These are phyloP conservation scores for Caretta caretta DNA, from an alignment of 2,113 vertebrate genomes.

Conservation along the genomic window DNA sequence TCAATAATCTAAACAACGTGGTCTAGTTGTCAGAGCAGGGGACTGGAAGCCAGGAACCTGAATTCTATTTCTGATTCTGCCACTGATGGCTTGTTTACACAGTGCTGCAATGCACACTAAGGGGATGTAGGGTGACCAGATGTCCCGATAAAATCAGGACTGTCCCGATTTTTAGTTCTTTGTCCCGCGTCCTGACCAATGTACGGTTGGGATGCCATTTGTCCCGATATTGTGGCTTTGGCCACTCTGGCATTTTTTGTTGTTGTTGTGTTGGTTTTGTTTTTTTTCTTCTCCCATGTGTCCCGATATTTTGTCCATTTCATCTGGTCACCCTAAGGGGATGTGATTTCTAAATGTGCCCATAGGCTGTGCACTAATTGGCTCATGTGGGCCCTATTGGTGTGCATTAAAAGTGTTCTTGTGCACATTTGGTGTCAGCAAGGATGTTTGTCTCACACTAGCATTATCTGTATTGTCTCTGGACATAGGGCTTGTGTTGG, in stretches of 20 bases:
- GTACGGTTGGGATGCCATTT: no score
- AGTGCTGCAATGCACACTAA: not conserved
- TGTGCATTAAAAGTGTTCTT: not conserved
- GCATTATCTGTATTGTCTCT: not conserved
- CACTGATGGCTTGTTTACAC: not conserved
- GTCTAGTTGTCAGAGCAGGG: not conserved
- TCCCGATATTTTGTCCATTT: no score
- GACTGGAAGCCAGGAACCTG: not conserved
- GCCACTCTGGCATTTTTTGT: no score
- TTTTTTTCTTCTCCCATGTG: no score
- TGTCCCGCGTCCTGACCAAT: no score
- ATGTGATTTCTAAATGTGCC: not conserved
- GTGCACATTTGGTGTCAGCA: not conserved
- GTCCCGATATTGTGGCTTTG: no score
- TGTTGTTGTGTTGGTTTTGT: no score
- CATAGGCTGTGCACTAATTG: not conserved
- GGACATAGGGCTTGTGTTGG: not conserved
- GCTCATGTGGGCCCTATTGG: not conserved
- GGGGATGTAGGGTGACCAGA: not conserved
- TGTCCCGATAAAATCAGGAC: no score
- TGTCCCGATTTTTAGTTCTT: no score
- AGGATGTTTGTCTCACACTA: no score
- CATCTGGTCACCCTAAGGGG: not conserved
- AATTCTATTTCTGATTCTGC: not conserved
- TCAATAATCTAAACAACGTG: not conserved